Percentiles rank a stretch among this genome's conserved stretches.
phyloP scores from a whole-genome alignment of 2,888 invertebrate genomes.

The Lutraria lutraria region DNA sequence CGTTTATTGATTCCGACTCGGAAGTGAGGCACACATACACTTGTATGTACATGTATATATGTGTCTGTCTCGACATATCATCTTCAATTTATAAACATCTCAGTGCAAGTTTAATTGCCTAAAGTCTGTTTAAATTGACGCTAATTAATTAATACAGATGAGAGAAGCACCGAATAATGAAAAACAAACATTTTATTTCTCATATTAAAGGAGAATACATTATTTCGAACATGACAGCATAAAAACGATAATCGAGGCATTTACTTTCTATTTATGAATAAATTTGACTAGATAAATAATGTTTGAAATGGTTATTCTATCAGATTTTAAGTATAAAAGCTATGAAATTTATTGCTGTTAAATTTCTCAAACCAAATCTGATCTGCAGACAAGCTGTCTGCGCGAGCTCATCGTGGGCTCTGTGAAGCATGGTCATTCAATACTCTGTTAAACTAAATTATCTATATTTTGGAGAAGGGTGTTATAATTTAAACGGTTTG shows the following conservation, averaged over 20 bases:
- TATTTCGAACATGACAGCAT: background rate
- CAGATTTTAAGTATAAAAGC: background rate
- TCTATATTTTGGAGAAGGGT: background rate
- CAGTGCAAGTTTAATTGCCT: background rate
- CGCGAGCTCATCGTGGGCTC: background rate
- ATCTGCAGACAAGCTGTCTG: background rate
- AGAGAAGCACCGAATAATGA: background rate
- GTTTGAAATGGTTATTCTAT: background rate
- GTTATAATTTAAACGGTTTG: slow-evolving; percentile 10
- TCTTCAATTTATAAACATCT: background rate
- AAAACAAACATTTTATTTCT: background rate
- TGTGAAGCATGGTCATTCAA: background rate
- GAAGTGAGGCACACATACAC: too few relatives aligned
- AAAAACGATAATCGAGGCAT: background rate
- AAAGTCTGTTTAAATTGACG: background rate
- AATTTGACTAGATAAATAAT: background rate
- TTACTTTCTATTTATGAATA: background rate
- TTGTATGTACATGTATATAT: too few relatives aligned
- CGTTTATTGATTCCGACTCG: background rate
- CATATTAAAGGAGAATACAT: background rate
- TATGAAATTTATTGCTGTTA: background rate
- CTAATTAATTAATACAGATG: background rate
- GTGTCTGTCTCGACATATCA: background rate
- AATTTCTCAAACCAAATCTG: background rate
- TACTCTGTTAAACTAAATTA: background rate